Evolutionary conservation across 53 echinoderm and acorn worm genomes (phyloP).

Genomic region (Apostichopus leukothele): DNA sequence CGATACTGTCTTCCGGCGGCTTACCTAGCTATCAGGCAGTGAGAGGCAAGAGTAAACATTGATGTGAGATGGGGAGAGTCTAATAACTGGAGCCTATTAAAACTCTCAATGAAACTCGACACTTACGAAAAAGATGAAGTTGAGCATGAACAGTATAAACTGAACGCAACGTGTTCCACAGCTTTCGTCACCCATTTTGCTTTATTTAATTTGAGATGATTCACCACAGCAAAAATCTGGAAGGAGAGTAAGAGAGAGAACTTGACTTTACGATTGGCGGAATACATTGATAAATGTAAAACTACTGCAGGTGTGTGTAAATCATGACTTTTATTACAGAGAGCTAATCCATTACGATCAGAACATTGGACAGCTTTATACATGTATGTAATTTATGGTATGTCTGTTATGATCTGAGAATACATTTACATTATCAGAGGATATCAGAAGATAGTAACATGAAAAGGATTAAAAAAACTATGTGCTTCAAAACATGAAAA

Average conservation of each 20-base stretch:
- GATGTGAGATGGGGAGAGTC: neutral
- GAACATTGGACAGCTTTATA: too few species aligned
- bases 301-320: neutral
- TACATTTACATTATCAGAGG: too few species aligned
- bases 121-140: constrained; percentile 53
- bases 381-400: too few species aligned
- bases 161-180: constrained; percentile 47
- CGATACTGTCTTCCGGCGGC: too few species aligned
- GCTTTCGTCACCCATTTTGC: constrained; percentile 21
- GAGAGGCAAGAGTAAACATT: neutral
- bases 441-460: too few species aligned
- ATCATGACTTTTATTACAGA: neutral
- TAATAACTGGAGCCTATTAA: neutral
- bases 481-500: too few species aligned
- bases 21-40: too few species aligned
- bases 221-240: neutral
- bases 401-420: too few species aligned
- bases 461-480: too few species aligned
- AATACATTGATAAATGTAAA: neutral
- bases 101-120: constrained; percentile 3
- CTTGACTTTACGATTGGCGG: neutral
- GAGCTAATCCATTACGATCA: neutral
- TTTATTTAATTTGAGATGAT: neutral
- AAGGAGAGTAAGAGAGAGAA: neutral
- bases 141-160: constrained; percentile 51